These are phyloP conservation scores for Xerus inauris DNA, from an alignment of 2,113 vertebrate species.

Conservation along the genomic window DNA sequence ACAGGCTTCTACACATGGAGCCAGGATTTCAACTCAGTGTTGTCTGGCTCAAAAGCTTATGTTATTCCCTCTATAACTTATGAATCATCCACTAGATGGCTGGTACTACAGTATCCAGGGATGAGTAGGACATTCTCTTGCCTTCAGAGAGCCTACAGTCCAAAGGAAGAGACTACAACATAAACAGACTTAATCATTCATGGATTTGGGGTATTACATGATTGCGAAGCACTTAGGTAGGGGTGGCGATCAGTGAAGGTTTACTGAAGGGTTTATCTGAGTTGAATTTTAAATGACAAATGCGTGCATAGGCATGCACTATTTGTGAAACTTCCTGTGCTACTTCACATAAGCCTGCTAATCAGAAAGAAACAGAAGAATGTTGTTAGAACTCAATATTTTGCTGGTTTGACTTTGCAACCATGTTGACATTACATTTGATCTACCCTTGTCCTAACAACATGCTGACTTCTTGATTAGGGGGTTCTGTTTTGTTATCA, in stretches of 20 bases:
- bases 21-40: neutral
- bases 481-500: constrained; percentile 72
- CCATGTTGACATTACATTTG: neutral
- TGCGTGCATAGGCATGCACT: neutral
- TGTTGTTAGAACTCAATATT: neutral
- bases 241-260: neutral
- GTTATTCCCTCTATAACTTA: neutral
- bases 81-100: neutral
- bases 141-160: neutral
- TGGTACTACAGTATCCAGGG: neutral
- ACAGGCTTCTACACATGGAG: neutral
- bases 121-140: neutral
- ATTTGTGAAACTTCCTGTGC: neutral
- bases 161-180: neutral
- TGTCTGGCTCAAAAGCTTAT: neutral
- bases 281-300: constrained; percentile 19
- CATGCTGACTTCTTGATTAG: constrained; percentile 69
- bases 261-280: neutral
- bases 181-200: neutral
- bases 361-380: constrained; percentile 34
- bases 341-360: neutral
- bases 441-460: constrained; percentile 49
- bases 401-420: constrained; percentile 53
- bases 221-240: neutral
- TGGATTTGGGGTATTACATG: neutral